Evolutionary conservation across 2,888 invertebrate genomes (phyloP).

Genomic region (Lasioglossum marginatum): DNA sequence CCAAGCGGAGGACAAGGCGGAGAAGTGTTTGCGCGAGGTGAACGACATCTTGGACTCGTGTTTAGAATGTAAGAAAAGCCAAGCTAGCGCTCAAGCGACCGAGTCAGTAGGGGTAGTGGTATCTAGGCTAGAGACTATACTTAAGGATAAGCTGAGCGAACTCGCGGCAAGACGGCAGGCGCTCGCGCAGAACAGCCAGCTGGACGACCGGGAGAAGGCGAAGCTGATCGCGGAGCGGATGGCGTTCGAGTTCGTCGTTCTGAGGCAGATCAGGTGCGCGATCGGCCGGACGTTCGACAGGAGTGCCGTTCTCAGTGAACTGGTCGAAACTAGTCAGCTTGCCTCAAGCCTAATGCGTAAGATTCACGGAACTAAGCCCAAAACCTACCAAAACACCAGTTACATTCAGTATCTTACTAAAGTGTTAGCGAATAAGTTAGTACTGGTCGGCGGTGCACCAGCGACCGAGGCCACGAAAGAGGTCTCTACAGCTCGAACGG

Average conservation of each 20-base stretch:
- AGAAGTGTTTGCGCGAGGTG: conserved; percentile 81
- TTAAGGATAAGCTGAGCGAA: conserved; percentile 89
- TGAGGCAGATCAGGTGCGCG: conserved; percentile 84
- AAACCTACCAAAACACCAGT: conserved; percentile 82
- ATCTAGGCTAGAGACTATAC: conserved; percentile 87
- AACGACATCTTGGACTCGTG: conserved; percentile 81
- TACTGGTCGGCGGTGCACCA: conserved; percentile 73
- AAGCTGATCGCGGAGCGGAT: conserved; percentile 92
- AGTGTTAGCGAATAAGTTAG: conserved; percentile 90
- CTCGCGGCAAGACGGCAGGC: conserved; percentile 89
- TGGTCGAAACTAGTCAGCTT: conserved; percentile 91
- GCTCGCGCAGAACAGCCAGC: conserved; percentile 88
- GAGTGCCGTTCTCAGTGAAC: conserved; percentile 85
- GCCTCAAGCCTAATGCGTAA: conserved; percentile 90
- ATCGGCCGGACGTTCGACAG: conserved; percentile 74
- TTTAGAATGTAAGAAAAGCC: conserved; percentile 78
- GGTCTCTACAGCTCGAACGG: conserved; percentile 66
- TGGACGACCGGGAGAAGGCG: conserved; percentile 89
- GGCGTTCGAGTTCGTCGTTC: conserved; percentile 91
- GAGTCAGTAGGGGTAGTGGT: conserved; percentile 81
- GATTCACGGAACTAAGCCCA: conserved; percentile 81
- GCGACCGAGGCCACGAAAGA: conserved; percentile 75
- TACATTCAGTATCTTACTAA: conserved; percentile 90
- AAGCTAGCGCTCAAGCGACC: conserved; percentile 72
- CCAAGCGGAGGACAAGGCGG: conserved; percentile 81